These are phyloP conservation scores for Lamproptera curius DNA, from an alignment of 2,888 invertebrate genomes.

Conservation along the genomic window DNA sequence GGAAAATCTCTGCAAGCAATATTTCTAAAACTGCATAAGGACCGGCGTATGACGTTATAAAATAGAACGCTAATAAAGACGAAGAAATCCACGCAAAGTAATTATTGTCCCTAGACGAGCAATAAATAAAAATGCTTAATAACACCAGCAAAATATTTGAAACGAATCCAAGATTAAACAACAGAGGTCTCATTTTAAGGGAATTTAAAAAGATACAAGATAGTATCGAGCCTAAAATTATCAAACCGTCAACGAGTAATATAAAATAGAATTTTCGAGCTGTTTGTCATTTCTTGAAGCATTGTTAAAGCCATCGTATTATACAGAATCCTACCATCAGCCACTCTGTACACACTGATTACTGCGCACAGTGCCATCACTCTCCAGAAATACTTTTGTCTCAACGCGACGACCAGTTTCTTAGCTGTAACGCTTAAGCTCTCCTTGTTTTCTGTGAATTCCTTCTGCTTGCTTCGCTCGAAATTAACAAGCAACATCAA, in stretches of 20 bases:
- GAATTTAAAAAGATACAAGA: neutral
- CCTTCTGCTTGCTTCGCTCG: neutral
- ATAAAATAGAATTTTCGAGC: constrained; percentile 24
- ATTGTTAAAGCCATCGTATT: constrained; percentile 25
- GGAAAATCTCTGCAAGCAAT: constrained; percentile 31
- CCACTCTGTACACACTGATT: constrained; percentile 23
- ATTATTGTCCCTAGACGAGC: constrained; percentile 8
- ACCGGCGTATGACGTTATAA: constrained; percentile 20
- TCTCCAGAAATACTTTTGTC: constrained; percentile 26
- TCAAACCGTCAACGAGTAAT: constrained; percentile 22
- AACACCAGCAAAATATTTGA: constrained; percentile 19
- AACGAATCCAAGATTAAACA: constrained; percentile 20
- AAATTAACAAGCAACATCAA: constrained; percentile 20
- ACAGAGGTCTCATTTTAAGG: constrained; percentile 22
- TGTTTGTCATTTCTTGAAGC: constrained; percentile 26
- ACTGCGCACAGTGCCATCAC: constrained; percentile 16
- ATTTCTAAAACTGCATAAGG: constrained; percentile 32
- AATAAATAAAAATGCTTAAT: constrained; percentile 21
- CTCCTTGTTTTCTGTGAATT: neutral
- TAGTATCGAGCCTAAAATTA: constrained; percentile 22
- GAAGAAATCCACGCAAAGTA: constrained; percentile 21
- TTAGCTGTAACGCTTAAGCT: neutral
- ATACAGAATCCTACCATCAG: constrained; percentile 21
- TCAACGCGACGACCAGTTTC: neutral
- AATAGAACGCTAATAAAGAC: constrained; percentile 25